Conservation (phyloP, 2,797 vertebrate genomes). For the Chaetophractus vellerosus region DNA sequence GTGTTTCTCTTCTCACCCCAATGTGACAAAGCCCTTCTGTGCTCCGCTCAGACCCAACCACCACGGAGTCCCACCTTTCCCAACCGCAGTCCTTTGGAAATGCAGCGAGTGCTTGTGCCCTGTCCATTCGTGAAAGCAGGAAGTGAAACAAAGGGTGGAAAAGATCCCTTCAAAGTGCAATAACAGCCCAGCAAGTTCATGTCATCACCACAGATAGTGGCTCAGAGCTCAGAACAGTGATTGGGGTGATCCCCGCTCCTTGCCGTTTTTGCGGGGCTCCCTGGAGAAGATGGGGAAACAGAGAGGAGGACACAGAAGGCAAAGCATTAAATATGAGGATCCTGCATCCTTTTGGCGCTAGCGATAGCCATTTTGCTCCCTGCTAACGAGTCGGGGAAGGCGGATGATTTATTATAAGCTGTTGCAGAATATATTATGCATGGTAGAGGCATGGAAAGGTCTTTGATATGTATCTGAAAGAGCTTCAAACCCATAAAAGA, state of each 20-base stretch:
- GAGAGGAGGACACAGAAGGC: rapidly evolving
- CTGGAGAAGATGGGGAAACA: not conserved
- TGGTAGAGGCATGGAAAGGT: conserved; percentile 87
- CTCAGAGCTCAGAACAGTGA: not conserved
- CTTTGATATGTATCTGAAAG: conserved; percentile 89
- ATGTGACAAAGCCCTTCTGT: not conserved
- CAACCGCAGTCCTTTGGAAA: not conserved
- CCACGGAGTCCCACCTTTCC: not conserved
- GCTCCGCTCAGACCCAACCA: not conserved
- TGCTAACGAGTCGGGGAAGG: conserved; percentile 68
- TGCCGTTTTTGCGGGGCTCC: not conserved
- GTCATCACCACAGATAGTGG: no score
- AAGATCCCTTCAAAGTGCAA: not conserved
- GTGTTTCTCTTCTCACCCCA: conserved; percentile 23
- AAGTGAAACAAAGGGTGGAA: not conserved
- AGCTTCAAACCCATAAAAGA: conserved; percentile 88
- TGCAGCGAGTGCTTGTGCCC: not conserved
- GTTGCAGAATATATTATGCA: conserved; percentile 89
- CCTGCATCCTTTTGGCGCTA: not conserved
- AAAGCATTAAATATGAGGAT: not conserved
- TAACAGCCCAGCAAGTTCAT: not conserved
- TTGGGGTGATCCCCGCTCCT: not conserved
- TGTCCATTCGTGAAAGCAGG: not conserved
- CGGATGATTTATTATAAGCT: conserved; percentile 90
- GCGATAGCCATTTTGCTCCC: conserved; percentile 72